phyloP scores from a whole-genome alignment of 2,797 vertebrate genomes.

The Falco rusticolus region DNA sequence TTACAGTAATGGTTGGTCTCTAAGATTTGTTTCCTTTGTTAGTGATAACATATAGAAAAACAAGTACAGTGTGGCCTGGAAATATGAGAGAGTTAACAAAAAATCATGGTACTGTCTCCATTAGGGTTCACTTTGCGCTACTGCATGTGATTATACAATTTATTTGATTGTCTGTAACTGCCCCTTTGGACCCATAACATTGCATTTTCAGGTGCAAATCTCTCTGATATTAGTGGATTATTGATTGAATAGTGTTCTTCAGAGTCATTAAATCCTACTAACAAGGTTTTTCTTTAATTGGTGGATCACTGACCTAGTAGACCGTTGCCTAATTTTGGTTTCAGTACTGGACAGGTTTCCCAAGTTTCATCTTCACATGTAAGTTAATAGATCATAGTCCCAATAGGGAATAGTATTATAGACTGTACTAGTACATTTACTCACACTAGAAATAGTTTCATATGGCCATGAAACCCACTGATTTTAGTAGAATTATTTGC shows the following conservation, averaged over 20 bases:
- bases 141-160: neutral
- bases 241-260: neutral
- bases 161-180: neutral
- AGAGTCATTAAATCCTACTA: neutral
- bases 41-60: neutral
- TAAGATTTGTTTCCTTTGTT: neutral
- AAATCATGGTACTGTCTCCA: neutral
- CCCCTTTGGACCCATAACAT: neutral
- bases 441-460: neutral
- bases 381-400: neutral
- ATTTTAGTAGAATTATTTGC: slow-evolving; percentile 1
- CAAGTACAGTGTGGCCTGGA: neutral
- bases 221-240: neutral
- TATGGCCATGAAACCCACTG: neutral
- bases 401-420: neutral
- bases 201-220: slow-evolving; percentile 13
- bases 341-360: neutral
- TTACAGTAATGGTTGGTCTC: neutral
- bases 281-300: neutral
- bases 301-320: neutral
- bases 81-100: neutral
- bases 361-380: neutral
- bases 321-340: neutral
- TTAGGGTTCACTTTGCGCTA: neutral
- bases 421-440: neutral